Conservation (phyloP, 2,113 vertebrate species). For the Neolamprologus caudopunctatus region DNA sequence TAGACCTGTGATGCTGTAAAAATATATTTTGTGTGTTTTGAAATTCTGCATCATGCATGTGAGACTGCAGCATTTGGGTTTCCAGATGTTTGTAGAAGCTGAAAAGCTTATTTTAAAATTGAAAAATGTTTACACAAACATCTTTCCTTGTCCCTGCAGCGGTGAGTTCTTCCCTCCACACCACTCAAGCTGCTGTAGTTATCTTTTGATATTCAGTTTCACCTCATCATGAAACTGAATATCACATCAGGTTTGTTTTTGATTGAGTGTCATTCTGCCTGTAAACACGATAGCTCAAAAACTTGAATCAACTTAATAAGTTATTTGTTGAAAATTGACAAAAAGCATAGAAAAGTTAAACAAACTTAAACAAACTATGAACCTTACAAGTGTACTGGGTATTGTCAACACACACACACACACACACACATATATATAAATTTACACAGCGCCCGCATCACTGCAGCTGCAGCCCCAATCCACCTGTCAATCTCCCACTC, state of each 20-base stretch:
- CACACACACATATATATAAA: neutral
- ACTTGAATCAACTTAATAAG: rapidly evolving
- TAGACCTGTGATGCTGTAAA: neutral
- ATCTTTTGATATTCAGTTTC: neutral
- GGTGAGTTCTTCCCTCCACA: neutral
- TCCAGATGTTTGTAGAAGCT: neutral
- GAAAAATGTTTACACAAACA: neutral
- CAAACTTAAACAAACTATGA: neutral
- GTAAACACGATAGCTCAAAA: rapidly evolving
- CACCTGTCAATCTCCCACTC: neutral
- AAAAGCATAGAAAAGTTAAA: neutral
- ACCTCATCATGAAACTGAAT: neutral
- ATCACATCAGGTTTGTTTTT: neutral
- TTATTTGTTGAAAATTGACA: neutral
- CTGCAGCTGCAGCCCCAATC: neutral
- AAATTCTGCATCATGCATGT: neutral
- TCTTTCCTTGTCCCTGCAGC: neutral
- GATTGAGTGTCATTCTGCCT: neutral
- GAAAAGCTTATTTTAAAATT: neutral
- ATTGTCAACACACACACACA: neutral
- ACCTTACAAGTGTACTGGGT: neutral
- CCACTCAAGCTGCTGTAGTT: neutral
- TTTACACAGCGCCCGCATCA: neutral
- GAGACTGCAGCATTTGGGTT: neutral
- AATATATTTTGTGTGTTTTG: neutral